Conservation (phyloP, 2,888 invertebrate genomes). For the Rhingia campestris region DNA sequence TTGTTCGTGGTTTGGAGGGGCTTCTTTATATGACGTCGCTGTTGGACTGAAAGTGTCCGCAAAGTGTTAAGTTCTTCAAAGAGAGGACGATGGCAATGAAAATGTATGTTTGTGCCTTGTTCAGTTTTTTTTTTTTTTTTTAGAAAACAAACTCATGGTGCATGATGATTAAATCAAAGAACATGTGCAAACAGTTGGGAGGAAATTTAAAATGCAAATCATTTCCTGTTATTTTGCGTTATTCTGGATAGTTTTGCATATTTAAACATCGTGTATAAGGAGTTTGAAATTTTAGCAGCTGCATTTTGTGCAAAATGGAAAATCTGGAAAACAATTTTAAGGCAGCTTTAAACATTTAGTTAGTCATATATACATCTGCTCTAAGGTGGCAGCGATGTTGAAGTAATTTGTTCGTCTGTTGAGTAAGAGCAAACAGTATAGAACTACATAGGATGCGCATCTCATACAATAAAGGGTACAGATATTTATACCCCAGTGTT, state of each 20-base stretch:
- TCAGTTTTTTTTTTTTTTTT: background rate
- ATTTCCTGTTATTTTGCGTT: conserved; percentile 43
- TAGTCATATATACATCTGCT: no score
- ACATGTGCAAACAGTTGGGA: conserved; percentile 2
- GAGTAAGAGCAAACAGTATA: no score
- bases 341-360: no score
- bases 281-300: no score
- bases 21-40: conserved; percentile 2
- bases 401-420: no score
- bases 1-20: conserved; percentile 34
- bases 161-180: conserved; percentile 39
- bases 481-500: no score
- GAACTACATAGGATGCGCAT: no score
- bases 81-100: conserved; percentile 42
- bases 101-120: conserved; percentile 12
- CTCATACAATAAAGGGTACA: no score
- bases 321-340: no score
- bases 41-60: conserved; percentile 11
- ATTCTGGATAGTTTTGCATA: conserved; percentile 9
- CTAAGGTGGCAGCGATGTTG: no score
- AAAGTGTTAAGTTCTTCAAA: conserved; percentile 22
- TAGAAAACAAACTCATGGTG: conserved; percentile 8
- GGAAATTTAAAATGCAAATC: conserved; percentile 58
- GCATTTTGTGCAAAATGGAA: no score
- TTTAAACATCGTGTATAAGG: background rate